These are phyloP conservation scores for Phymatocera aterrima DNA, from an alignment of 2,888 invertebrate species.

Conservation along the genomic window DNA sequence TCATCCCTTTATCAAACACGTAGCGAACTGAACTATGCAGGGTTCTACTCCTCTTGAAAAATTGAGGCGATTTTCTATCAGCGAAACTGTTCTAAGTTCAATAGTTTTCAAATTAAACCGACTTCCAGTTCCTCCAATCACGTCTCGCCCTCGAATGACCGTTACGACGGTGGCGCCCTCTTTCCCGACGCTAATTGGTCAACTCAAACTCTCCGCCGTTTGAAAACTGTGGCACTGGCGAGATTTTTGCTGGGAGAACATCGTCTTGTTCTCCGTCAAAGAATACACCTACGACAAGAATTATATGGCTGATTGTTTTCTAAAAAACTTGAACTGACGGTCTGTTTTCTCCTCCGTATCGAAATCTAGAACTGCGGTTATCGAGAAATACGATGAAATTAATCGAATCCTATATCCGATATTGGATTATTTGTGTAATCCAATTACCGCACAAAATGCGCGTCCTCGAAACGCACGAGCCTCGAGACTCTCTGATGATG, in stretches of 20 bases:
- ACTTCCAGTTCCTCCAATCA: conserved; percentile 9
- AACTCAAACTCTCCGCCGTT: not conserved
- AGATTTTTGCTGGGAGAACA: not conserved
- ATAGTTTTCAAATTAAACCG: not conserved
- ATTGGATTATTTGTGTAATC: conserved; percentile 24
- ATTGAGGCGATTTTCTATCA: not conserved
- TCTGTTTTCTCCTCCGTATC: not conserved
- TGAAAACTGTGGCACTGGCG: not conserved
- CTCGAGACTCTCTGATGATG: not conserved
- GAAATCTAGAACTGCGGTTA: not conserved
- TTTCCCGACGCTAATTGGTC: not conserved
- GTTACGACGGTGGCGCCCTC: not conserved
- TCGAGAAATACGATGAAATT: conserved; percentile 2
- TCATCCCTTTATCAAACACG: not conserved
- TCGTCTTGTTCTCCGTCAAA: not conserved
- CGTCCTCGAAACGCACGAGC: not conserved
- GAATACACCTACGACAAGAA: not conserved
- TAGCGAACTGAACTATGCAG: too few relatives aligned
- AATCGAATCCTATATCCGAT: conserved; percentile 20
- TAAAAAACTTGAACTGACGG: not conserved
- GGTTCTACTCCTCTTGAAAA: not conserved
- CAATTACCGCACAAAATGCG: conserved; percentile 6
- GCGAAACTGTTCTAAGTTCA: not conserved
- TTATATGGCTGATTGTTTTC: not conserved
- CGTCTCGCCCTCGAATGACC: not conserved